phyloP scores from a whole-genome alignment of 1,140 invertebrate genomes.

The Hestina assimilis region DNA sequence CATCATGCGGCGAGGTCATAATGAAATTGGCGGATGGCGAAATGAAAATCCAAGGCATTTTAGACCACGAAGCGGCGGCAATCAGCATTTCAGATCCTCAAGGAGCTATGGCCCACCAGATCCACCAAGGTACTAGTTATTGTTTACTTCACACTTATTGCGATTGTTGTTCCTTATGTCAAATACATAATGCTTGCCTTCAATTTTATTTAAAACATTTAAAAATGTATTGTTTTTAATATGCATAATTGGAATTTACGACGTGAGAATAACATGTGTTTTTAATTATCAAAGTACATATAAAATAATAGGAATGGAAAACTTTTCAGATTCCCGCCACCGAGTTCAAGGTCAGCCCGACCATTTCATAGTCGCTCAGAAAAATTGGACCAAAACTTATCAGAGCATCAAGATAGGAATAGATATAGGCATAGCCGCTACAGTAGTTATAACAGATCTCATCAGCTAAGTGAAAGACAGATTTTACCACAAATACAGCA shows the following conservation, averaged over 20 bases:
- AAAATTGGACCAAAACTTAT: conserved; percentile 24
- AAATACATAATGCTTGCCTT: conserved; percentile 6
- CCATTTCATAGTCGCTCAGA: conserved; percentile 27
- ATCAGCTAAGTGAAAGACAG: conserved; percentile 33
- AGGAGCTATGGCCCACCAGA: conserved; percentile 43
- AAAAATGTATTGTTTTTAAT: too few relatives aligned
- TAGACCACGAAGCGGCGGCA: conserved; percentile 54
- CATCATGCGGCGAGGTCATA: conserved; percentile 70
- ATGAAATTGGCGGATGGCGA: conserved; percentile 65
- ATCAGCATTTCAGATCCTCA: conserved; percentile 49
- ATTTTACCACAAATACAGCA: conserved; percentile 26
- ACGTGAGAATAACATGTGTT: too few relatives aligned
- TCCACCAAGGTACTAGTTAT: conserved; percentile 39
- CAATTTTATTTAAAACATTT: background rate
- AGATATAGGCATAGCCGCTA: conserved; percentile 36
- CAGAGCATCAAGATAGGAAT: conserved; percentile 38
- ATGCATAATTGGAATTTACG: too few relatives aligned
- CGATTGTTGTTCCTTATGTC: background rate
- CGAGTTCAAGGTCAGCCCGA: conserved; percentile 37
- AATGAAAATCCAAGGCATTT: conserved; percentile 65
- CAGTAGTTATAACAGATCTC: conserved; percentile 33
- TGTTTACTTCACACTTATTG: background rate
- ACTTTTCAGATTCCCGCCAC: conserved; percentile 53
- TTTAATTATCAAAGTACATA: too few relatives aligned
- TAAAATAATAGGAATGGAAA: background rate